These are phyloP conservation scores for Venturia canescens DNA, from an alignment of 1,140 invertebrate species.

Conservation along the genomic window DNA sequence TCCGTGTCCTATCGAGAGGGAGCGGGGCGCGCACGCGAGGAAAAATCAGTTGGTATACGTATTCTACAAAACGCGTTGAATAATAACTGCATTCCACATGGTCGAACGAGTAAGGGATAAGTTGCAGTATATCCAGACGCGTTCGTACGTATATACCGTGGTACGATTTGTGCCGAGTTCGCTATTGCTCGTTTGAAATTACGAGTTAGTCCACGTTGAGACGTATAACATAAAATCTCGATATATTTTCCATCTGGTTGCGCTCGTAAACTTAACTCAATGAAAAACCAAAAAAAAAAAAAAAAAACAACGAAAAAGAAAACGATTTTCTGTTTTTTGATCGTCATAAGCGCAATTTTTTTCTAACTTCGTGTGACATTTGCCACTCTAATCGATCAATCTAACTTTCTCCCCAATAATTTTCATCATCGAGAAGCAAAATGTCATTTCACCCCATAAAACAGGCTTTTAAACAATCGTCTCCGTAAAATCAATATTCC, in stretches of 20 bases:
- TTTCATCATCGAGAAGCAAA: not conserved
- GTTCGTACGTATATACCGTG: not conserved
- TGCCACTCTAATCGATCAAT: not conserved
- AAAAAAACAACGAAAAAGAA: not conserved
- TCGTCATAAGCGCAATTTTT: not conserved
- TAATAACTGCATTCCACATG: constrained; percentile 5
- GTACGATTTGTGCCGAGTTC: not conserved
- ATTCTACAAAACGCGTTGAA: constrained; percentile 9
- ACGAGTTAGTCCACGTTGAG: not conserved
- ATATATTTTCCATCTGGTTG: not conserved
- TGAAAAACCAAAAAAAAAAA: not conserved
- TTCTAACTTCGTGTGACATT: not conserved
- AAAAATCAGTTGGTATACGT: not conserved
- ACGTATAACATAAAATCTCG: not conserved
- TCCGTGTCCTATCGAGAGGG: not conserved
- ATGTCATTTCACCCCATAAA: too few relatives aligned
- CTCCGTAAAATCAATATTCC: too few relatives aligned
- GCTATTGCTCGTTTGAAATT: not conserved
- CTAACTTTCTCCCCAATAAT: not conserved
- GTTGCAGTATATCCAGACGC: not conserved
- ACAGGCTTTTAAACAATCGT: too few relatives aligned
- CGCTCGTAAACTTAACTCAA: not conserved
- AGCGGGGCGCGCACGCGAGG: not conserved
- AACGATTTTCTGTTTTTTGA: not conserved
- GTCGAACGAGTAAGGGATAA: constrained; percentile 5